phyloP scores from a whole-genome alignment of 1,140 invertebrate species.

The Littorina saxatilis region DNA sequence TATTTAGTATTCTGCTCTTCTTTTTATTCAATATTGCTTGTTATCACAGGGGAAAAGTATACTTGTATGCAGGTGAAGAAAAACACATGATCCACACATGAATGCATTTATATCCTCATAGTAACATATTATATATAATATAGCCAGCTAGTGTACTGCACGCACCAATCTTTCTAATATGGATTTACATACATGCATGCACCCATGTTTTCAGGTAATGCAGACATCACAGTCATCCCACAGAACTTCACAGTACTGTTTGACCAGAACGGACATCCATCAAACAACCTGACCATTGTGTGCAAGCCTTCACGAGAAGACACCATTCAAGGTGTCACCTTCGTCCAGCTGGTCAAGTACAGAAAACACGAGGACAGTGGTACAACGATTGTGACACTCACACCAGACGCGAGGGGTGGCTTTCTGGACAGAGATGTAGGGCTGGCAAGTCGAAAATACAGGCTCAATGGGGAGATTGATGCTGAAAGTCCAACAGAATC shows the following conservation, averaged over 20 bases:
- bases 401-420: not conserved
- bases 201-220: not conserved
- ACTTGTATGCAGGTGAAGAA: too few species aligned
- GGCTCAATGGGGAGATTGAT: not conserved
- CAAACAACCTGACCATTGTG: not conserved
- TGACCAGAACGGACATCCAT: not conserved
- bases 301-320: not conserved
- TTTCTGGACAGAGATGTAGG: not conserved
- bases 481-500: not conserved
- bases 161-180: too few species aligned
- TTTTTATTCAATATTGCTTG: too few species aligned
- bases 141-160: too few species aligned
- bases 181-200: too few species aligned
- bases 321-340: not conserved
- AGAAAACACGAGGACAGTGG: too few species aligned
- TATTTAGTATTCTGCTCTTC: too few species aligned
- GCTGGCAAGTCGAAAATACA: not conserved
- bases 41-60: too few species aligned
- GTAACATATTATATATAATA: too few species aligned
- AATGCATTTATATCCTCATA: too few species aligned
- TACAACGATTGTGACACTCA: not conserved
- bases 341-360: slow-evolving; percentile 1
- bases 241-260: not conserved
- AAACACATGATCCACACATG: too few species aligned
- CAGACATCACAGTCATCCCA: slow-evolving; percentile 18